Evolutionary conservation across 1,140 invertebrate genomes (phyloP).

Genomic region (Ceratosolen solmsi): DNA sequence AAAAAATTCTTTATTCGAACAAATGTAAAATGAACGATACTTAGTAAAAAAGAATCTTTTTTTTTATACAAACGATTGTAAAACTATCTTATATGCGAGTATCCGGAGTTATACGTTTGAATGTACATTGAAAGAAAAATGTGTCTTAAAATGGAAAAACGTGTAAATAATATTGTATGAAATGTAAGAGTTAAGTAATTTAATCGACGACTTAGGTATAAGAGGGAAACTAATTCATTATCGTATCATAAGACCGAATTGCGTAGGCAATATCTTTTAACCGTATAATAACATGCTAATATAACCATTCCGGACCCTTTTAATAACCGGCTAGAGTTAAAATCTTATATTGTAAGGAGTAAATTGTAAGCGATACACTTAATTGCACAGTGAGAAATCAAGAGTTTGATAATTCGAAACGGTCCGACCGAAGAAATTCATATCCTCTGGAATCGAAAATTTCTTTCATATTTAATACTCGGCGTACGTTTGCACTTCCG

Average conservation of each 20-base stretch:
- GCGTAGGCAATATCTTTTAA: slow-evolving; percentile 13
- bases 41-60: neutral
- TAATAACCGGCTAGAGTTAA: neutral
- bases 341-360: neutral
- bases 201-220: too few relatives aligned
- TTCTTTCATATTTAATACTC: neutral
- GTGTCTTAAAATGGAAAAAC: too few relatives aligned
- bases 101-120: too few relatives aligned
- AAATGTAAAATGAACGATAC: neutral
- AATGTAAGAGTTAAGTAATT: too few relatives aligned
- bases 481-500: neutral
- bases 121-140: too few relatives aligned
- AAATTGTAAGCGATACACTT: neutral
- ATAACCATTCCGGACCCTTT: slow-evolving; percentile 3
- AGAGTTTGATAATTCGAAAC: neutral
- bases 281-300: slow-evolving; percentile 10
- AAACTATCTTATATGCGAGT: too few relatives aligned
- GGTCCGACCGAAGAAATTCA: neutral
- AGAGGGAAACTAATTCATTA: neutral
- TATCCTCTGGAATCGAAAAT: neutral
- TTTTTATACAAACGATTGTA: too few relatives aligned
- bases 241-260: neutral
- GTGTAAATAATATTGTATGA: too few relatives aligned
- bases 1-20: neutral
- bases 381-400: neutral